Evolutionary conservation across 2,797 vertebrate species (phyloP).

Genomic region (Eulemur rubriventer): DNA sequence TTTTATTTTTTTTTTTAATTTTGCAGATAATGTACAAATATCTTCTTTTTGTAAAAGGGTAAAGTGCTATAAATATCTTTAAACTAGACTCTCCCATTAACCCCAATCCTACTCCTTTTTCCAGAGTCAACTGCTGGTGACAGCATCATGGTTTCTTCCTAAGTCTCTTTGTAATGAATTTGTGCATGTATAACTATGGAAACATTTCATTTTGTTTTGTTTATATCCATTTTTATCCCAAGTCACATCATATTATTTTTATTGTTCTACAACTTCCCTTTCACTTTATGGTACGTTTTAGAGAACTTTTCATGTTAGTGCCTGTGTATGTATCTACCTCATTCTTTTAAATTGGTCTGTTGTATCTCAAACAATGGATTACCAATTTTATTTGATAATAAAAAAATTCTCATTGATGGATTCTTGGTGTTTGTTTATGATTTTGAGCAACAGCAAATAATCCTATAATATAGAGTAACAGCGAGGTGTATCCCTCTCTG

Average conservation of each 20-base stretch:
- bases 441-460: neutral
- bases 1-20: constrained; percentile 6
- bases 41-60: neutral
- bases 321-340: neutral
- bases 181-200: neutral
- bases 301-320: neutral
- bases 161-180: neutral
- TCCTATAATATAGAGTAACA: neutral
- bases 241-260: neutral
- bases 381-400: neutral
- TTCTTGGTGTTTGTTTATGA: constrained; percentile 14
- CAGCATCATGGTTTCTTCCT: neutral
- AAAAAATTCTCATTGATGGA: neutral
- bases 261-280: neutral
- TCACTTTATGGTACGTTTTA: neutral
- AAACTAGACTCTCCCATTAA: neutral
- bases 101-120: neutral
- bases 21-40: neutral
- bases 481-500: neutral
- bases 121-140: neutral
- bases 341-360: neutral
- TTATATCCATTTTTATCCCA: neutral
- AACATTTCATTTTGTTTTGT: constrained; percentile 21
- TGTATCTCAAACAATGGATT: neutral
- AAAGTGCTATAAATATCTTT: neutral